Evolutionary conservation across 2,113 vertebrate genomes (phyloP), one percentile per base, ranked within the genome.

Genomic region (Jaculus jaculus): DNA sequence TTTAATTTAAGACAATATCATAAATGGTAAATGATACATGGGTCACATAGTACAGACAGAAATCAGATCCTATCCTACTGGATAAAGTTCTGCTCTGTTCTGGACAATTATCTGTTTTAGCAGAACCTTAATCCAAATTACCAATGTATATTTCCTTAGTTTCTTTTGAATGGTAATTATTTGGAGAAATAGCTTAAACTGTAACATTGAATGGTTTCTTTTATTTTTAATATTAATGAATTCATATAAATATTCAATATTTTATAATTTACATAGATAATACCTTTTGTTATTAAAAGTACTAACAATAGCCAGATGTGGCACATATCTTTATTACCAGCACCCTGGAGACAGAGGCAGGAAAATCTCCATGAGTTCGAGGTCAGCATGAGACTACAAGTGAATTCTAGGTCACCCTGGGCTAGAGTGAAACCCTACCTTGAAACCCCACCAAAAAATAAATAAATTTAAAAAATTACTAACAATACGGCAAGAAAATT

Each of bases 221-320:
- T 84, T 83, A 4, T 68, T 69, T 90, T 93, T 72, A 87, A 39
- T 54, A 84, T 80, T 84, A 77, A 85, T 47, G 42, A 47, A 47
- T 47, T 11, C 28, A 39, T 61, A n/a, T 39, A 61, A 69, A 72
- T 10, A 66, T 34, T 28, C 30, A 84, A 47, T 20, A 17, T 5
- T 30, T 3, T 28, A 69, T n/a, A 87, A 60, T 51, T n/a, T 15
- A 61, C 30, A 24, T 1, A 73, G 5, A 79, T 75, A 71, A 37
- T 73, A 30, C 0, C 8, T 73, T 86, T 84, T 58, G 15, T 9
- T 30, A 21, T 87, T 58, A 63, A 78, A 73, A 39, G 42, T 54
- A 16, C 54, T 54, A 54, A 65, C 21, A 75, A 84, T 89, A 83
- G n/a, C n/a, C n/a, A n/a, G n/a, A n/a, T n/a, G 42, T 47, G 42